These are phyloP conservation scores for Drosophila malerkotliana DNA, from an alignment of 1,140 invertebrate genomes.

Conservation along the genomic window DNA sequence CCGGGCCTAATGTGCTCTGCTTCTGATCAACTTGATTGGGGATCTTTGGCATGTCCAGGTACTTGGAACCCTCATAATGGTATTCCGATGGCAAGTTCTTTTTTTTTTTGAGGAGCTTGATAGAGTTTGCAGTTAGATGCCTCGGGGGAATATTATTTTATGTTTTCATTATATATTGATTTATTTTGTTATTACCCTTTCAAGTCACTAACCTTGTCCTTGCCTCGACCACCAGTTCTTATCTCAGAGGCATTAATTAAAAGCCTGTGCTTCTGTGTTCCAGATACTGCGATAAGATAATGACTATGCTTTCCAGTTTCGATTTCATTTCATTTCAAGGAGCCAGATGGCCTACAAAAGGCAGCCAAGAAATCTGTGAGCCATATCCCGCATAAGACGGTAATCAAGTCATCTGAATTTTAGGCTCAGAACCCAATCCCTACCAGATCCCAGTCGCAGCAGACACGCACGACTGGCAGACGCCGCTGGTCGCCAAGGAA, in stretches of 20 bases:
- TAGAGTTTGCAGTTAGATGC: constrained; percentile 40
- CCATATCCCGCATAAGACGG: constrained; percentile 37
- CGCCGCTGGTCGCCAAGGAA: constrained; percentile 27
- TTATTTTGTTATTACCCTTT: constrained; percentile 11
- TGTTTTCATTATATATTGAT: background rate
- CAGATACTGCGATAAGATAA: constrained; percentile 67
- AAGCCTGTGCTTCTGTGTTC: constrained; percentile 40
- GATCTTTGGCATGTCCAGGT: constrained; percentile 53
- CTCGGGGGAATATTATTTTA: background rate
- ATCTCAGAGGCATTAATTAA: constrained; percentile 55
- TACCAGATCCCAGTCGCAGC: constrained; percentile 21
- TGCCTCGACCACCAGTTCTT: constrained; percentile 10
- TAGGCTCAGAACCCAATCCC: background rate
- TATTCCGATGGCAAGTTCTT: background rate
- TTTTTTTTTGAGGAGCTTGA: background rate
- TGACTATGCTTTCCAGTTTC: constrained; percentile 24
- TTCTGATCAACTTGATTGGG: constrained; percentile 63
- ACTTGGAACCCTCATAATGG: constrained; percentile 47
- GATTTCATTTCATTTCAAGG: constrained; percentile 12
- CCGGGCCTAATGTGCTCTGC: constrained; percentile 67
- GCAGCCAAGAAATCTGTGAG: constrained; percentile 29
- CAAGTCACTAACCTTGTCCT: background rate
- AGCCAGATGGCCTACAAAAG: constrained; percentile 26
- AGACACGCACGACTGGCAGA: constrained; percentile 46
- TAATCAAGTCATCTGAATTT: constrained; percentile 32